Evolutionary conservation across 2,113 vertebrate genomes (phyloP).

Genomic region (Nothocercus julius): DNA sequence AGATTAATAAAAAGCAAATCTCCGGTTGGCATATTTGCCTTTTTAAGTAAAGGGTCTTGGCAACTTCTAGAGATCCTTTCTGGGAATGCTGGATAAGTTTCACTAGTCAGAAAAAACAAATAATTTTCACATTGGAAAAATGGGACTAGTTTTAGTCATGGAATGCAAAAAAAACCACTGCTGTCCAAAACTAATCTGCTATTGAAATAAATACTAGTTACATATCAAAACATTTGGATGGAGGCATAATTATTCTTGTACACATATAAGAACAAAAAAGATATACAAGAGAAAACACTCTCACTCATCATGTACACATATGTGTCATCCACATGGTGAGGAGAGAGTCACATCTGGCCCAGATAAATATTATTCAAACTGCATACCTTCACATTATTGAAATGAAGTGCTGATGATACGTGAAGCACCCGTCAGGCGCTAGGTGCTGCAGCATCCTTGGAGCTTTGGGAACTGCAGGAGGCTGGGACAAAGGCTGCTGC

Average conservation of each 20-base stretch:
- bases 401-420: not conserved
- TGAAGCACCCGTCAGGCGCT: not conserved
- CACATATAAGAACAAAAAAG: not conserved
- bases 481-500: not conserved
- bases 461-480: not conserved
- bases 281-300: not conserved
- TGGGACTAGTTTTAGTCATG: not conserved
- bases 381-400: not conserved
- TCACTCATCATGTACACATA: not conserved
- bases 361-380: not conserved
- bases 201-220: not conserved
- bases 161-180: not conserved
- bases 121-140: not conserved
- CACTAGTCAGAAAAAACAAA: not conserved
- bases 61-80: not conserved
- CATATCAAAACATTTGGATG: not conserved
- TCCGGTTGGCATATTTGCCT: not conserved
- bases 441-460: not conserved
- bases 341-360: not conserved
- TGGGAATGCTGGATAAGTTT: not conserved
- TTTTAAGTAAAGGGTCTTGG: slow-evolving; percentile 7
- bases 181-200: not conserved
- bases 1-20: not conserved
- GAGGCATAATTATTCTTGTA: not conserved
- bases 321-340: not conserved